phyloP scores from a whole-genome alignment of 2,797 vertebrate genomes.

The Pagetopsis macropterus region DNA sequence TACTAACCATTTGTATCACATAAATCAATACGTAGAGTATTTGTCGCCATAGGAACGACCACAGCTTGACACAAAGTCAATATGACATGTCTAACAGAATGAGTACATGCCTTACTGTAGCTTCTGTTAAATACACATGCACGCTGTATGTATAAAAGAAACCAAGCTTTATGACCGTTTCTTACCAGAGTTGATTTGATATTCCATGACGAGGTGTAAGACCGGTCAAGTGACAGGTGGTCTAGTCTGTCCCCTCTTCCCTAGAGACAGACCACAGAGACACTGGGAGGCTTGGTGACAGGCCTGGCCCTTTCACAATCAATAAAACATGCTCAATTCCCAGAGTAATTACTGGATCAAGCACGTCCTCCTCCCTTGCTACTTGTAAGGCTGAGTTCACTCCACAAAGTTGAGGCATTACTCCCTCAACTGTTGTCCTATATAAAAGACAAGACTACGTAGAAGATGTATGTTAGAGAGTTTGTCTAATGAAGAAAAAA shows the following conservation, averaged over 20 bases:
- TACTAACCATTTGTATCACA: constrained; percentile 70
- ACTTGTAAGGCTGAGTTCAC: constrained; percentile 37
- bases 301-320: constrained; percentile 80
- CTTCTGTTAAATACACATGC: constrained; percentile 21
- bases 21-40: constrained; percentile 69
- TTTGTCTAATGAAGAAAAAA: constrained; percentile 41
- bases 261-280: constrained; percentile 60
- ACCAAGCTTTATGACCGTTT: constrained; percentile 12
- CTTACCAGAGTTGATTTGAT: constrained; percentile 22
- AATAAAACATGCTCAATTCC: constrained; percentile 81
- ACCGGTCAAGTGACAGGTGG: constrained; percentile 54
- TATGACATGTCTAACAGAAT: constrained; percentile 61
- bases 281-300: constrained; percentile 71
- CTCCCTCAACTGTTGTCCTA: constrained; percentile 66
- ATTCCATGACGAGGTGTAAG: constrained; percentile 43
- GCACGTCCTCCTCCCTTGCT: constrained; percentile 53
- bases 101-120: constrained; percentile 46
- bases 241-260: constrained; percentile 49
- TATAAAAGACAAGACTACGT: constrained; percentile 48
- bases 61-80: constrained; percentile 75
- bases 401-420: constrained; percentile 57
- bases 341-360: constrained; percentile 79
- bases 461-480: constrained; percentile 33
- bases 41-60: constrained; percentile 68
- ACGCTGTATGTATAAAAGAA: constrained; percentile 5